These are phyloP conservation scores for Tetragnatha versicolor DNA, from an alignment of 1,140 invertebrate species.

Conservation along the genomic window DNA sequence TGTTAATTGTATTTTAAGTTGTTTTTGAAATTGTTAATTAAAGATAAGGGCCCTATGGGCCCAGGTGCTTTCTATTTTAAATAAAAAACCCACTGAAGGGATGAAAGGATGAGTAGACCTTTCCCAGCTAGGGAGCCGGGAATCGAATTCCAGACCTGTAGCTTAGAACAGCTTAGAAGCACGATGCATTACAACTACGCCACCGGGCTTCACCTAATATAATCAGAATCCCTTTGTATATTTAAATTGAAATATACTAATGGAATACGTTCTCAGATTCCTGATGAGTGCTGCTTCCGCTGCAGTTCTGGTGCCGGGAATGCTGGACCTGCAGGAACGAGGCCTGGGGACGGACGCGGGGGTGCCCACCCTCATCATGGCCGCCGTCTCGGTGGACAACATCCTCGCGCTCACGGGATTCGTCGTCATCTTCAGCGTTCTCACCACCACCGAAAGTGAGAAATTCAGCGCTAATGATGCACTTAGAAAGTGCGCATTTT, in stretches of 20 bases:
- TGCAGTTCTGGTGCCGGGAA: constrained; percentile 90
- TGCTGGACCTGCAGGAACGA: constrained; percentile 81
- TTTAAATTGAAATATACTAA: background rate
- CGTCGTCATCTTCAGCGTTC: constrained; percentile 83
- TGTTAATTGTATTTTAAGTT: too few species aligned
- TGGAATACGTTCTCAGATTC: constrained; percentile 69
- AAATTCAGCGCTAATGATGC: too few species aligned
- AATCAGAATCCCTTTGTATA: background rate
- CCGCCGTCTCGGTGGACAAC: constrained; percentile 87
- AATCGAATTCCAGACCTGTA: too few species aligned
- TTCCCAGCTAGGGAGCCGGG: constrained; percentile 74
- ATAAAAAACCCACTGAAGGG: too few species aligned
- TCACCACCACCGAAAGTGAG: constrained; percentile 81
- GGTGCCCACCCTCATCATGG: constrained; percentile 92
- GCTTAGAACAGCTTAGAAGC: constrained; percentile 68
- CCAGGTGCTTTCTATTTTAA: too few species aligned
- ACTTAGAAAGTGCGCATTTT: too few species aligned
- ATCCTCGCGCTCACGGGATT: constrained; percentile 85
- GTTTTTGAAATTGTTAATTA: too few species aligned
- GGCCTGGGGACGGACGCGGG: constrained; percentile 92
- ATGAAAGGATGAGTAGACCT: too few species aligned
- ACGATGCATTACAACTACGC: too few species aligned
- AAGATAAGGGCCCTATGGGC: too few species aligned
- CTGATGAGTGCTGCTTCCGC: constrained; percentile 91
- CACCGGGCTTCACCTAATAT: background rate